phyloP scores from a whole-genome alignment of 2,888 invertebrate genomes.

The Xylocampa areola region DNA sequence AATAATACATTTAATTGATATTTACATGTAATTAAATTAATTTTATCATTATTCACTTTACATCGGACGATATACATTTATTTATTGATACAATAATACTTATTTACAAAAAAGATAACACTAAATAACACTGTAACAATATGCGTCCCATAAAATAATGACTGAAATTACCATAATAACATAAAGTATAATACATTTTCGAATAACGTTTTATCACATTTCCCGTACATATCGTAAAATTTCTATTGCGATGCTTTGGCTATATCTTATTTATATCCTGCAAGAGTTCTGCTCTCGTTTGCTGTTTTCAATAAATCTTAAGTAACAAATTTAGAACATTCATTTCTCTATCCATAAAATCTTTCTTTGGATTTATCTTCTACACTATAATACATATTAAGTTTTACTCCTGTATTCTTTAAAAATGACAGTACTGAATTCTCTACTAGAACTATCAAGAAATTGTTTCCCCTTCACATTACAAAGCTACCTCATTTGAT shows the following conservation, averaged over 20 bases:
- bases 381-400: slow-evolving; percentile 34
- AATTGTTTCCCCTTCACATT: slow-evolving; percentile 7
- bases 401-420: slow-evolving; percentile 41
- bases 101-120: slow-evolving; percentile 72
- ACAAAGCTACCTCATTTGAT: slow-evolving; percentile 4
- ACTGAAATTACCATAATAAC: slow-evolving; percentile 74
- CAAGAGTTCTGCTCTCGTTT: slow-evolving; percentile 44
- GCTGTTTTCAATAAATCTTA: slow-evolving; percentile 52
- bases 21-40: slow-evolving; percentile 50
- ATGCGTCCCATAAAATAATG: slow-evolving; percentile 76
- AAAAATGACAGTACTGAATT: slow-evolving; percentile 13
- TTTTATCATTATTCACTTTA: slow-evolving; percentile 53
- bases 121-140: slow-evolving; percentile 77
- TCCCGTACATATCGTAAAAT: slow-evolving; percentile 68
- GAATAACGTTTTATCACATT: slow-evolving; percentile 73
- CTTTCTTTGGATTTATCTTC: slow-evolving; percentile 55
- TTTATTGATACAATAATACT: slow-evolving; percentile 64
- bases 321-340: slow-evolving; percentile 45
- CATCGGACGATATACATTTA: slow-evolving; percentile 54
- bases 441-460: slow-evolving; percentile 19
- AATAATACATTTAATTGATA: slow-evolving; percentile 54
- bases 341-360: slow-evolving; percentile 42
- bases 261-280: slow-evolving; percentile 61
- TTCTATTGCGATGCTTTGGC: slow-evolving; percentile 67
- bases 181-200: slow-evolving; percentile 64